Evolutionary conservation across 2,797 vertebrate species (phyloP).

Genomic region (Mormyrus hasselquistii): DNA sequence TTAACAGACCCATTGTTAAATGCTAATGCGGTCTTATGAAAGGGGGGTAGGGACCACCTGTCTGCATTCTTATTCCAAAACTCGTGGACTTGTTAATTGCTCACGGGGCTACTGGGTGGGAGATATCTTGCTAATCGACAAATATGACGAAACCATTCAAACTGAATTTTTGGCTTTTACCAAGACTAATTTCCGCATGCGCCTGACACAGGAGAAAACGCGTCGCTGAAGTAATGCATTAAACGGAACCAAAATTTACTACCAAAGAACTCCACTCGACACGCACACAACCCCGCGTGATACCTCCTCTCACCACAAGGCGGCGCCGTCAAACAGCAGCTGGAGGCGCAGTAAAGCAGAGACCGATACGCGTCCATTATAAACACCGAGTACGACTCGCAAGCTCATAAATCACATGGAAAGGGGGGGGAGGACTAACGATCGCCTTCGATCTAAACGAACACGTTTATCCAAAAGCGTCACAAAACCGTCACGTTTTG

Average conservation of each 20-base stretch:
- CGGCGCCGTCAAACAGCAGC: not conserved
- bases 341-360: not conserved
- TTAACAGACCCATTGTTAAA: constrained; percentile 60
- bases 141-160: constrained; percentile 43
- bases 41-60: constrained; percentile 46
- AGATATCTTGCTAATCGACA: constrained; percentile 43
- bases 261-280: not conserved
- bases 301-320: not conserved
- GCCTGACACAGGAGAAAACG: not conserved
- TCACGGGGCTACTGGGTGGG: constrained; percentile 49
- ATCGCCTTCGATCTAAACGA: not conserved
- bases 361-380: not conserved
- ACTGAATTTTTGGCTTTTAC: not conserved
- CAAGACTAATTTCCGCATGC: not conserved
- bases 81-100: constrained; percentile 77
- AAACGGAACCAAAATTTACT: not conserved
- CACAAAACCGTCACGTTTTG: constrained; percentile 77
- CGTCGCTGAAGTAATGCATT: not conserved
- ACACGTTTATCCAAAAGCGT: not conserved
- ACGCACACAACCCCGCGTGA: not conserved
- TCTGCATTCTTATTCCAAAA: constrained; percentile 59
- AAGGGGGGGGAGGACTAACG: not conserved
- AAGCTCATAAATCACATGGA: not conserved
- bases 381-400: not conserved
- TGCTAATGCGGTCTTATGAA: constrained; percentile 49